Evolutionary conservation across 1,140 invertebrate genomes (phyloP), one percentile per base, ranked within the genome.

Genomic region (Drosophila prosaltans): DNA sequence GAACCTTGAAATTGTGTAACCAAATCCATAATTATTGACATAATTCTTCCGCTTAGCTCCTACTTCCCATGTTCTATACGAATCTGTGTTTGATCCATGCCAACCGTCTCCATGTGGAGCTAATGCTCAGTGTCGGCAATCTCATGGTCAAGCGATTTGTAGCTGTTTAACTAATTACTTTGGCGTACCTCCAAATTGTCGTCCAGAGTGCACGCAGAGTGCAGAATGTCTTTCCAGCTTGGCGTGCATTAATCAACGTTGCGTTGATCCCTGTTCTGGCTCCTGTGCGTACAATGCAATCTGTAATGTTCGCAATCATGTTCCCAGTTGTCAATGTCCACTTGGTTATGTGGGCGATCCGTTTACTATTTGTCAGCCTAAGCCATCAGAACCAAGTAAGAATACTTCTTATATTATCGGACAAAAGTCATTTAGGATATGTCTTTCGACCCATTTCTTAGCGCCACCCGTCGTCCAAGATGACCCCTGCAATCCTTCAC

Each of bases 331-430:
- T 74, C 91, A 92, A 30, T 97, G 96, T 91, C 91, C 94, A 43
- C 85, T 92, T 11, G 94, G 95, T 58, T 96, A 94, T 77, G 93
- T 94, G n/a, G 96, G 96, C 51, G 95, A 96, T 93, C 95, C 96
- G 16, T 95, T 89, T 63, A 77, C 74, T 54, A 69, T 9, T 30
- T 91, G 85, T 51, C 77, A 78, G 2, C 78, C 63, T 1, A 41
- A 91, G 76, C 80, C 92, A 79, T 82, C 54, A 40, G 3, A 43
- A 24, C 54, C 80, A 69, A 90, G 93, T 74, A 69, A 69, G 48
- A 40, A 26, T 10, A 9, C 2, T 28, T 5, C 45, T 3, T 4
- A 1, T 3, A 0, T 68, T 26, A 36, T 2, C 10, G 36, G n/a
- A 32, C 40, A 1, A 7, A 6, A 36, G 57, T 67, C 10, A n/a